A percentile compares a stretch with the other conserved stretches of the same genome.
Conservation (phyloP, 2,888 invertebrate genomes). For the Patella pellucida region DNA sequence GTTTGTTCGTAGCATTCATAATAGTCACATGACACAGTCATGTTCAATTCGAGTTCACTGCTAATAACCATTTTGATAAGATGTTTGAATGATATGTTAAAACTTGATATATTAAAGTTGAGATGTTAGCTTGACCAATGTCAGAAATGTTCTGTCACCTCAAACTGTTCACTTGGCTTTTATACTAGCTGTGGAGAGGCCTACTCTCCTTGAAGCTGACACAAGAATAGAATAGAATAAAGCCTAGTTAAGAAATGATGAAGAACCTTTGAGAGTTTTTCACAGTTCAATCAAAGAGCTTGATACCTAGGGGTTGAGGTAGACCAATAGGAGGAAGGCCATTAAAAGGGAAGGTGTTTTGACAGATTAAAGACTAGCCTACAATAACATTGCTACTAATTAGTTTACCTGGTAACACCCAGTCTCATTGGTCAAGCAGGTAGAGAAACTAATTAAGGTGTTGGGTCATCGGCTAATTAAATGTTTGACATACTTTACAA, state of each 20-base stretch:
- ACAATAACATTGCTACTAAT: slow-evolving; percentile 6
- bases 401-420: not conserved
- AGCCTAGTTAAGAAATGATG: not conserved
- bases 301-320: not conserved
- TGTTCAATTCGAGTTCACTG: not conserved
- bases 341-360: not conserved
- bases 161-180: not conserved
- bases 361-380: not conserved
- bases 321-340: not conserved
- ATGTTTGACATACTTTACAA: no score
- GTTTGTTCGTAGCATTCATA: slow-evolving; percentile 20
- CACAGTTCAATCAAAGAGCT: slow-evolving; percentile 1
- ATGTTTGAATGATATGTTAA: not conserved
- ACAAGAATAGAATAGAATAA: not conserved
- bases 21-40: slow-evolving; percentile 6
- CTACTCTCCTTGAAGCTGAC: slow-evolving; percentile 2
- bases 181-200: not conserved
- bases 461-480: no score
- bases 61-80: slow-evolving; percentile 1
- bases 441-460: no score
- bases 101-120: not conserved
- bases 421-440: no score
- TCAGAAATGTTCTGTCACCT: not conserved
- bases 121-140: slow-evolving; percentile 1
- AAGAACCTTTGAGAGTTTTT: slow-evolving; percentile 5